Evolutionary conservation across 2,888 invertebrate species (phyloP).

Genomic region (Peribatodes rhomboidaria): DNA sequence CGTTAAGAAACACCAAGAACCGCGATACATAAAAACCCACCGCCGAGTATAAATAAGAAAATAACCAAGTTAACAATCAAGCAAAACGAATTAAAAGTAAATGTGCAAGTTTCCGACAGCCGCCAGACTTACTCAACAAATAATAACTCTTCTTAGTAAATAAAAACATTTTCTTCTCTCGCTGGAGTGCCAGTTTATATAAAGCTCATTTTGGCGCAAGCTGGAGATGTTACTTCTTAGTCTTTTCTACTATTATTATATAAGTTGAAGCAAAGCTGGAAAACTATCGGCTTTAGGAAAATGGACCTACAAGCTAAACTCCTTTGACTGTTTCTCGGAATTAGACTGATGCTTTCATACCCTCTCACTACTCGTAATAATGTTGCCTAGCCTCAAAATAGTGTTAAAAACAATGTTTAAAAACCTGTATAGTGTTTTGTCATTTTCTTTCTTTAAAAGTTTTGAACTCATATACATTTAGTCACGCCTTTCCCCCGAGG

Average conservation of each 20-base stretch:
- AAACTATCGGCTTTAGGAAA: neutral
- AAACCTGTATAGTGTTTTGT: too few relatives aligned
- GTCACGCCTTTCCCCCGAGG: too few relatives aligned
- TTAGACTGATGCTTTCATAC: too few relatives aligned
- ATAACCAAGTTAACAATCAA: slow-evolving; percentile 11
- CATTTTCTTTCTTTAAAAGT: too few relatives aligned
- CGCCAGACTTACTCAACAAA: slow-evolving; percentile 15
- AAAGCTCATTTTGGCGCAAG: slow-evolving; percentile 19
- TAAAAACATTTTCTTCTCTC: slow-evolving; percentile 21
- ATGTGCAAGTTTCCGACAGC: slow-evolving; percentile 15
- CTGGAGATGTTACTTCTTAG: slow-evolving; percentile 6
- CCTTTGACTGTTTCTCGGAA: neutral
- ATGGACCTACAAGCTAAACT: neutral
- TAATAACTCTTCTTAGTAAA: slow-evolving; percentile 11
- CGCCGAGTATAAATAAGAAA: neutral
- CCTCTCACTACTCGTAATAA: too few relatives aligned
- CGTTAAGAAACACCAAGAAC: neutral
- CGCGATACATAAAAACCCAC: neutral
- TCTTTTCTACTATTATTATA: slow-evolving; percentile 9
- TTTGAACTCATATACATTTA: too few relatives aligned
- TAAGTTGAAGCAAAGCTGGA: neutral
- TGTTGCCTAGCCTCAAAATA: too few relatives aligned
- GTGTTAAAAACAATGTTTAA: too few relatives aligned
- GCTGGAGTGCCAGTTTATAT: slow-evolving; percentile 7
- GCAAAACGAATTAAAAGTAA: slow-evolving; percentile 13